Base-by-base conservation (phyloP, 1,140 invertebrate species). In the Ylistrum balloti region DNA sequence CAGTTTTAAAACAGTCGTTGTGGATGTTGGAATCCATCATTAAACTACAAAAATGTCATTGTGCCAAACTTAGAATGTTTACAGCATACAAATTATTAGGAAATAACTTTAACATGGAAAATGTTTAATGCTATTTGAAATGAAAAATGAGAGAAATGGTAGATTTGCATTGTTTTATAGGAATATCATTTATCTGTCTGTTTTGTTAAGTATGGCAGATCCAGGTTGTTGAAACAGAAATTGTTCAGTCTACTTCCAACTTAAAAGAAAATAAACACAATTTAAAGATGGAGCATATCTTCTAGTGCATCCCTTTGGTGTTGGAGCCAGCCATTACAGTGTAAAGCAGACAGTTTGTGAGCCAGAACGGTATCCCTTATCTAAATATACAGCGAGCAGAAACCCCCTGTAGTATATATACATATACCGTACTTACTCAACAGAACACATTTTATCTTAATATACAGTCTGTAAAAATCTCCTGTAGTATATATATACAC, bases 221-320 rank as follows among this genome's bases (percentile, higher is more conserved):
- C n/a, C n/a, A n/a, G n/a, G n/a, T n/a, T 38, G 35, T 38, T 38
- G 13, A 5, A 38, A 38, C 35, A 74, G 56, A 74, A 45, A 74
- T 28, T 9, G 22, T 74, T n/a, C 56, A 74, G 56, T n/a, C 28
- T 74, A 74, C 5, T n/a, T 1, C 56, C 13, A 74, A 17, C 22
- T 9, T 74, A 74, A 74, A 74, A 74, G 22, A 74, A 74, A 74
- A 28, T 74, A 74, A 74, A 74, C 56, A 74, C 56, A 74, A 74
- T 74, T 74, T 74, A 74, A 74, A 74, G 56, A 28, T 74, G 56
- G 56, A 74, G 3, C 5, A n/a, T n/a, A 74, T 74, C 56, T 74
- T 17, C 56, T 9, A 17, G 22, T n/a, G 0, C 56, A 48, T 74
- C n/a, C 56, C 56, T 74, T 74, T 74, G 56, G 56, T 74, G 56